Evolutionary conservation across 2,888 invertebrate genomes (phyloP).

Genomic region (Hymenopus coronatus): DNA sequence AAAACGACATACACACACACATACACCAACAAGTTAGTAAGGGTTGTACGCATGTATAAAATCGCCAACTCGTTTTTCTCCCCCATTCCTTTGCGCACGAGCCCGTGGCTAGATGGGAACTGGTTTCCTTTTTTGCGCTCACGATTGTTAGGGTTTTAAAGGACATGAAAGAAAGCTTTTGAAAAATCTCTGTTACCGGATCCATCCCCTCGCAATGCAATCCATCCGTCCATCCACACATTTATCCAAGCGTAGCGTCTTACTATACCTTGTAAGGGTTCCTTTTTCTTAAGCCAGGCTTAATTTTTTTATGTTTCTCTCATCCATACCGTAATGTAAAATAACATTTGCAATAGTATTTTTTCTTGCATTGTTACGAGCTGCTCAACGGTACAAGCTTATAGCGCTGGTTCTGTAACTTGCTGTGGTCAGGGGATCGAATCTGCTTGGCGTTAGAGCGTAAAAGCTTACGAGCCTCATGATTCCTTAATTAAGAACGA

Average conservation of each 20-base stretch:
- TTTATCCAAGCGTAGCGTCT: background rate
- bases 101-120: constrained; percentile 4
- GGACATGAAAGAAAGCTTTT: background rate
- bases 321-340: background rate
- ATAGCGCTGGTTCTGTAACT: background rate
- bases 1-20: background rate
- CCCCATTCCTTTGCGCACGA: background rate
- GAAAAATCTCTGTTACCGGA: background rate
- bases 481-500: too few species aligned
- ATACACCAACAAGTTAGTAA: background rate
- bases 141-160: background rate
- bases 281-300: background rate
- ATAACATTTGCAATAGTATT: background rate
- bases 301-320: background rate
- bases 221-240: background rate
- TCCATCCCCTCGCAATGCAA: background rate
- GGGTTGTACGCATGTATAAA: background rate
- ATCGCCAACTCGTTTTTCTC: background rate
- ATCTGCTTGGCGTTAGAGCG: too few species aligned
- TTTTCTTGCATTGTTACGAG: background rate
- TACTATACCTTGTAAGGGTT: background rate
- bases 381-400: background rate
- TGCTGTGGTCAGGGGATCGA: background rate
- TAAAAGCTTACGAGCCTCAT: too few species aligned
- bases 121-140: background rate